Evolutionary conservation across 1,140 invertebrate genomes (phyloP).

Genomic region (Zaprionus taronus): DNA sequence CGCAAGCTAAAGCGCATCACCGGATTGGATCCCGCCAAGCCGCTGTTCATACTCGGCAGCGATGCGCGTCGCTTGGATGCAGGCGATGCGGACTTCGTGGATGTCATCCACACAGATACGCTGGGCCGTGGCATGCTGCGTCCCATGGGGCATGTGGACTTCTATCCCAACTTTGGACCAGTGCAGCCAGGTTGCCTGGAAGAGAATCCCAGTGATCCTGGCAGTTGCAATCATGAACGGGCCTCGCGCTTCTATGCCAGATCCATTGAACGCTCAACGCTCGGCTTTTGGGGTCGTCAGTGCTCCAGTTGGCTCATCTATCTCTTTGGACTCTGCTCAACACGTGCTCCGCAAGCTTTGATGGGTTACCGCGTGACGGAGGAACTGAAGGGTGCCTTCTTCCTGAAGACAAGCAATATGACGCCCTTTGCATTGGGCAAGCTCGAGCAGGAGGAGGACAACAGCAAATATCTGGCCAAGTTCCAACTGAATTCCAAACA

Average conservation of each 20-base stretch:
- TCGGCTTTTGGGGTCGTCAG: constrained; percentile 90
- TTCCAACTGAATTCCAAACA: constrained; percentile 27
- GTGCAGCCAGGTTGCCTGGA: constrained; percentile 87
- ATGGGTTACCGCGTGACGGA: constrained; percentile 86
- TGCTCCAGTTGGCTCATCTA: constrained; percentile 88
- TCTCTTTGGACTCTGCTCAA: constrained; percentile 86
- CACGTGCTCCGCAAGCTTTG: constrained; percentile 84
- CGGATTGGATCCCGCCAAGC: constrained; percentile 87
- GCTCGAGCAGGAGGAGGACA: constrained; percentile 42
- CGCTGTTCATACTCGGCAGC: constrained; percentile 85
- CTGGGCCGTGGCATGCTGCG: constrained; percentile 85
- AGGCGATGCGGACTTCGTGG: constrained; percentile 86
- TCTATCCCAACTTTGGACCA: constrained; percentile 87
- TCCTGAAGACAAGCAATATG: constrained; percentile 86
- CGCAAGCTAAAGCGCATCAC: constrained; percentile 85
- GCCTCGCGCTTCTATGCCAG: constrained; percentile 89
- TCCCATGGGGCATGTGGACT: constrained; percentile 87
- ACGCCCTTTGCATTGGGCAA: constrained; percentile 86
- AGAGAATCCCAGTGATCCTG: constrained; percentile 86
- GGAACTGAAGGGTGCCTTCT: constrained; percentile 85
- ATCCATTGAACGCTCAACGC: constrained; percentile 87
- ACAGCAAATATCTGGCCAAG: constrained; percentile 54
- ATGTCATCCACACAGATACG: constrained; percentile 88
- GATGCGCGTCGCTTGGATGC: constrained; percentile 85
- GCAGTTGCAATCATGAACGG: constrained; percentile 88